Base-by-base conservation (phyloP, 2,113 vertebrate genomes). In the Sapajus apella region DNA sequence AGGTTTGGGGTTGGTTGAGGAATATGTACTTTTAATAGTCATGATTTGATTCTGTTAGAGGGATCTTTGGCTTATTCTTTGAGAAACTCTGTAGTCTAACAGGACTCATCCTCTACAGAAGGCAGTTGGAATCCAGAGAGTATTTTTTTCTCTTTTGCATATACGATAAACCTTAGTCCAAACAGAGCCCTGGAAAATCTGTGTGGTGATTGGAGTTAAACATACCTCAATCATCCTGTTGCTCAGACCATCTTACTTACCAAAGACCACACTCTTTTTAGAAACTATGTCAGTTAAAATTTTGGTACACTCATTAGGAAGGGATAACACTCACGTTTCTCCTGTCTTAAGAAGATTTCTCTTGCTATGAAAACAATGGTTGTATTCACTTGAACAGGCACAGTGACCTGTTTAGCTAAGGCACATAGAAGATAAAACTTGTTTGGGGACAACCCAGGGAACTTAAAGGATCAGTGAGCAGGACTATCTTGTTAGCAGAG, bases 321-420 rank as follows among this genome's bases (percentile, higher is more conserved):
- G 4, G 30, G 90, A 81, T 95, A 84, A 97, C 73, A 83, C 80
- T 96, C 80, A 1, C 70, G 52, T 95, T 97, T 95, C 83, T 52
- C 86, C 76, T 40, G 16, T 84, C 87, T 73, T 84, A 66, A 95
- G 95, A 97, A 90, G 94, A 96, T 96, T 97, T 95, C 25, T 87
- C 56, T 94, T 94, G 64, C 52, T 80, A 85, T 32, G 76, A 83
- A 61, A 25, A 76, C 86, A 16, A 76, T 82, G 58, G 90, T 85
- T 90, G 32, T 87, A 43, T 90, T 96, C 84, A 89, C 68, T 73
- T 91, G 79, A 90, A 85, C 81, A 73, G 73, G 89, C 45, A 75
- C 37, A 52, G 55, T 88, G 64, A 97, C 80, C 87, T 27, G 10
- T 85, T 81, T 70, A 87, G 64, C 75, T 37, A 72, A 89, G 70